Percentiles rank a stretch among this genome's conserved stretches.
Evolutionary conservation across 2,113 vertebrate species (phyloP).

Genomic region (Nanorana parkeri): DNA sequence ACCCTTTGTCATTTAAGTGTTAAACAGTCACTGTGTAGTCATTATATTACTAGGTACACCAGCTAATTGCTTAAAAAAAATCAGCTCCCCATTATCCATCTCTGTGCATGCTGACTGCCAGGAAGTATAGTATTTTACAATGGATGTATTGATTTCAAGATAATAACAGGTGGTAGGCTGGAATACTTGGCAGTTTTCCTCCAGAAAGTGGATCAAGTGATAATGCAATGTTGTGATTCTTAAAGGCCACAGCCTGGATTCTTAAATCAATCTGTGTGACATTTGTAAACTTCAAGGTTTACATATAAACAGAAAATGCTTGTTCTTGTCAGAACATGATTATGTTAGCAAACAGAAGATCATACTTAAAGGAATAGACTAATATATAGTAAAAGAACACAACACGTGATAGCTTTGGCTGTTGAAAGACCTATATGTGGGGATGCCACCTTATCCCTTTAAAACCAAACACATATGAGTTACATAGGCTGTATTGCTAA

Average conservation of each 20-base stretch:
- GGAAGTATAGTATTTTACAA: slow-evolving; percentile 63
- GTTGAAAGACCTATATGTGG: too few species aligned
- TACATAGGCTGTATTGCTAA: too few species aligned
- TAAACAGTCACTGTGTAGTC: slow-evolving; percentile 59
- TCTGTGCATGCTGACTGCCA: slow-evolving; percentile 43
- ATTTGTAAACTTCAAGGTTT: slow-evolving; percentile 58
- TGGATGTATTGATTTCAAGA: slow-evolving; percentile 64
- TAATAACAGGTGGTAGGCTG: slow-evolving; percentile 62
- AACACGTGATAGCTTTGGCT: too few species aligned
- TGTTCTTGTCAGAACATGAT: slow-evolving; percentile 43
- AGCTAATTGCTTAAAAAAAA: slow-evolving; percentile 59
- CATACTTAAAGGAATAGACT: neutral
- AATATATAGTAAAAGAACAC: neutral
- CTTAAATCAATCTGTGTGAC: slow-evolving; percentile 60
- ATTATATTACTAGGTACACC: slow-evolving; percentile 56
- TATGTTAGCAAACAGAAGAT: slow-evolving; percentile 49
- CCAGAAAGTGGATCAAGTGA: slow-evolving; percentile 59
- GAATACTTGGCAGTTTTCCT: slow-evolving; percentile 58
- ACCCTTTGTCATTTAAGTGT: slow-evolving; percentile 52
- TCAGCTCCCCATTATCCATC: slow-evolving; percentile 56
- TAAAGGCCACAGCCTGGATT: slow-evolving; percentile 58
- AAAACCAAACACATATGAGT: too few species aligned
- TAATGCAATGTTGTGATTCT: slow-evolving; percentile 59
- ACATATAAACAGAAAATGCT: slow-evolving; percentile 52
- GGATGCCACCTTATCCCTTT: too few species aligned